phyloP scores from a whole-genome alignment of 2,113 vertebrate species.

The Chaetodon trifascialis region DNA sequence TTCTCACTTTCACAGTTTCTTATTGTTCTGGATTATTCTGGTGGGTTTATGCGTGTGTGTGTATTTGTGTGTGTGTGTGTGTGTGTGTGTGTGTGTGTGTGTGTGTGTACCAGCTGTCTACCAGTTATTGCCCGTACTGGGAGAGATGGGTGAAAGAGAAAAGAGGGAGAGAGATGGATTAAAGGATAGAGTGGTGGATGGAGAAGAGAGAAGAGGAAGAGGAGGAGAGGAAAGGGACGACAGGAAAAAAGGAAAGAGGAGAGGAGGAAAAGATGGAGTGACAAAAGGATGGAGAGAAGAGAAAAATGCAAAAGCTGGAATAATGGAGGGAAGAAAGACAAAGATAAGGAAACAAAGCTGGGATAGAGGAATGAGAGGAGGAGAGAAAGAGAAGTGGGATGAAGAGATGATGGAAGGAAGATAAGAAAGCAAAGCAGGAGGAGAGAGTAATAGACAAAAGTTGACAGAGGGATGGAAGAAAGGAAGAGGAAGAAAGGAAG shows the following conservation, averaged over 20 bases:
- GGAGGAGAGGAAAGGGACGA: background rate
- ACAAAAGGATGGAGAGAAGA: background rate
- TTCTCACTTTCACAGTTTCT: background rate
- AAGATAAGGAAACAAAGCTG: background rate
- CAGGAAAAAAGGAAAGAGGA: background rate
- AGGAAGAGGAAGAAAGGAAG: background rate
- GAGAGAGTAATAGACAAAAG: background rate
- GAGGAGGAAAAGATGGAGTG: background rate
- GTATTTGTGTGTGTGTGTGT: slow-evolving; percentile 14
- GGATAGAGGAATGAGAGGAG: too few relatives aligned
- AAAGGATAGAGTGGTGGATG: background rate
- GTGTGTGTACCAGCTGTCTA: slow-evolving; percentile 57
- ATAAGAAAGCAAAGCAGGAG: background rate
- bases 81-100: slow-evolving; percentile 28
- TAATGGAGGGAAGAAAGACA: background rate
- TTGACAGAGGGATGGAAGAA: background rate
- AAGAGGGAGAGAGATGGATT: background rate
- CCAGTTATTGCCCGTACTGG: slow-evolving; percentile 42
- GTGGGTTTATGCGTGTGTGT: background rate
- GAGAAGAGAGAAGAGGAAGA: background rate
- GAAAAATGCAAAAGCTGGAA: background rate
- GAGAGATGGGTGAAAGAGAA: slow-evolving; percentile 32
- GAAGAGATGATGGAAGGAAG: background rate
- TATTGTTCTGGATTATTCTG: background rate
- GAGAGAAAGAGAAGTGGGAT: background rate